A percentile compares a stretch with the other conserved stretches of the same genome.
Evolutionary conservation across 2,113 vertebrate species (phyloP).

Genomic region (Herpetotheres cachinnans): DNA sequence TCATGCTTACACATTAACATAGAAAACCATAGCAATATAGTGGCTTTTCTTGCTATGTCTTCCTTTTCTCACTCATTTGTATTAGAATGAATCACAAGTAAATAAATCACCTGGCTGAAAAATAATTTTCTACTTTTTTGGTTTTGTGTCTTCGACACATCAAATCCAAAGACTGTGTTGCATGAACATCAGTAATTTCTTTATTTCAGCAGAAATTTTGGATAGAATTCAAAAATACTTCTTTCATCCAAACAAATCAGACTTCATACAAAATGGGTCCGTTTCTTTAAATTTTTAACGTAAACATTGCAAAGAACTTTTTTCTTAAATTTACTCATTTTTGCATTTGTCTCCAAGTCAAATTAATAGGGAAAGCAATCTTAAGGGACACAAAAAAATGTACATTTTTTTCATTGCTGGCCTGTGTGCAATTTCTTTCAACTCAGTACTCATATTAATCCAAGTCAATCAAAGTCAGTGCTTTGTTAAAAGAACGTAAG

Average conservation of each 20-base stretch:
- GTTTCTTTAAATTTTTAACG: background rate
- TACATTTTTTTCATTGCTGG: background rate
- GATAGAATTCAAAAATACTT: background rate
- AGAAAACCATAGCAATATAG: background rate
- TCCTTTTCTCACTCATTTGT: background rate
- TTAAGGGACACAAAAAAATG: background rate
- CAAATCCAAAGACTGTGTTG: background rate
- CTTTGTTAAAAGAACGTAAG: background rate
- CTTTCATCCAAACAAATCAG: background rate
- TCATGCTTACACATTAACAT: background rate
- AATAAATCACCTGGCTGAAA: background rate
- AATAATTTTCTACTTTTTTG: background rate
- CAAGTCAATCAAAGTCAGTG: background rate
- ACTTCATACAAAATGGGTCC: fast-evolving
- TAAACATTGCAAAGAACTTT: background rate
- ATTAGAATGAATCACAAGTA: background rate
- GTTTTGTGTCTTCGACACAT: background rate
- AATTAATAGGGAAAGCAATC: background rate
- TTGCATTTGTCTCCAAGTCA: background rate
- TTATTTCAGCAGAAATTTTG: background rate
- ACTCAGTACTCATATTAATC: background rate
- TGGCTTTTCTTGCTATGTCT: background rate
- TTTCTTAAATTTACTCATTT: background rate
- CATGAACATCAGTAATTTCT: background rate
- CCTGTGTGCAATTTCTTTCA: background rate